Base-by-base conservation (phyloP, 2,888 invertebrate genomes). In the Lithosia quadra region DNA sequence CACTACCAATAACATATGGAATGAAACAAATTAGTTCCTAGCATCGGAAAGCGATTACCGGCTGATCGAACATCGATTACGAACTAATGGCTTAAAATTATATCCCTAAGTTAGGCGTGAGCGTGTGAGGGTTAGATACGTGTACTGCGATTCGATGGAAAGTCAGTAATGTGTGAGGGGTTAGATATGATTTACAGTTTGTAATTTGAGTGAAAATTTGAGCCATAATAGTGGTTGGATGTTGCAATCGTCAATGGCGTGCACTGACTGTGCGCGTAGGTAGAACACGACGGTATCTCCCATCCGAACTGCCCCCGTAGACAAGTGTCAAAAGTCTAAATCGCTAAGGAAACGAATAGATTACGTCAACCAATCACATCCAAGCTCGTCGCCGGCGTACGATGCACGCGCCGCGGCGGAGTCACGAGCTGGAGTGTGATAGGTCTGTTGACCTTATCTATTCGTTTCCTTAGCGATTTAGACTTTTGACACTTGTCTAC, bases 41-140 rank as follows among this genome's bases (percentile, higher is more conserved):
- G 77, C 87, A 87, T 87, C 76, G 84, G 84, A 82, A 87, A 88
- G 76, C 84, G 84, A 87, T 86, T 86, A 86, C 72, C 72, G 67
- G 53, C 71, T 72, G 79, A 80, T 78, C 80, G 76, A 63, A 58
- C 68, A 49, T 70, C 80, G 84, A 85, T 86, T 84, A 82, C 70
- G 68, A 34, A 65, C 77, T 85, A 86, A 87, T 84, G 80, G 83
- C 63, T 71, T 73, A 71, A 73, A 83, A 86, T 86, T 86, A 84
- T 81, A 82, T 75, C 72, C 67, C 67, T 15, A 80, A 82, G 68
- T 81, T 78, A 53, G 61, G 56, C 71, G 68, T 70, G 67, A 21
- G 59, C 65, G 53, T 67, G 36, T 34, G 28, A 59, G 61, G 66
- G 66, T 69, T 66, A 60, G 34, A 56, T 28, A 67, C 64, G 64